Base-by-base conservation (phyloP, 2,888 invertebrate species). In the Sclerodermus sp. region DNA sequence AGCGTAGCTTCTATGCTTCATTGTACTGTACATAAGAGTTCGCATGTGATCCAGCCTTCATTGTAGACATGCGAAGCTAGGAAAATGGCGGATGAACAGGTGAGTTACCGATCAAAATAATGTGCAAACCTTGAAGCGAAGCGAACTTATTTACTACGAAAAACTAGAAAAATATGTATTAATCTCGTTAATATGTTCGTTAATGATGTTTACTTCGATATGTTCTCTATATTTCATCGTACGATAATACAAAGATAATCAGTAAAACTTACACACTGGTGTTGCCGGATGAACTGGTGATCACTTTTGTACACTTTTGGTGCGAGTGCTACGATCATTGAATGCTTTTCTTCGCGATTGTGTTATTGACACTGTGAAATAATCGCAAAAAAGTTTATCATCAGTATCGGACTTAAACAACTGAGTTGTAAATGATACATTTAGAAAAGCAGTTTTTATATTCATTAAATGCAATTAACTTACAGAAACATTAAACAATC, bases 41-140 rank as follows among this genome's bases (percentile, higher is more conserved):
- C 8, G 23, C 38, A 64, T 64, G 63, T 61, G 63, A 64, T 64
- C 57, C 51, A 58, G 49, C 51, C 56, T 60, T 66, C 59, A 64
- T 47, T 59, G 62, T 62, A 66, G 66, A 66, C 63, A 68, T 65
- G 66, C 67, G 57, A 71, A 74, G 72, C 72, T 77, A 75, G 71
- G 77, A 87, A 86, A 84, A 88, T 88, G 87, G 87, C 87, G 84
- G 87, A 87, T 81, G 87, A 87, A 84, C 87, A 87, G 87, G 87
- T 87, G 84, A 84, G 85, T 80, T 81, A 62, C 65, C 68, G 73
- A 76, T 73, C 68, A 75, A 74, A 69, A 66, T 68, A 69, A 67
- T 56, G 61, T 64, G 59, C 56, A 44, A 58, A 58, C 57, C 49
- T 56, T 55, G 60, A 58, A 61, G 58, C 34, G 50, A 14, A 37